Conservation (phyloP, 2,888 invertebrate genomes). For the Osedax fenrisi region DNA sequence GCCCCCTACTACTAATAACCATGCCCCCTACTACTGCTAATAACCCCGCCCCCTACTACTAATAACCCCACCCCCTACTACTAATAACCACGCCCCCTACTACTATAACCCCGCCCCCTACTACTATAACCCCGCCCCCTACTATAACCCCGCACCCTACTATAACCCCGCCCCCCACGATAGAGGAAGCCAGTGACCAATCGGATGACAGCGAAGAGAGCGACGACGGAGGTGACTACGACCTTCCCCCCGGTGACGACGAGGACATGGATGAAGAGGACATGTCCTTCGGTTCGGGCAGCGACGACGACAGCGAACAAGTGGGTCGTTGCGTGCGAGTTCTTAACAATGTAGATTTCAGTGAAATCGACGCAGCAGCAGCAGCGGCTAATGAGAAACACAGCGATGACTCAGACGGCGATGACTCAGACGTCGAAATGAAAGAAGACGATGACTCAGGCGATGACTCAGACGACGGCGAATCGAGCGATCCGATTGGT, state of each 20-base stretch:
- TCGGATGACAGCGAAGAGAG: conserved; percentile 21
- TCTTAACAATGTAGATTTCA: conserved; percentile 46
- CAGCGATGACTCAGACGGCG: conserved; percentile 45
- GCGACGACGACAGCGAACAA: no score
- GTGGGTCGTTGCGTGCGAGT: conserved; percentile 3
- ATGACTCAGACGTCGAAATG: conserved; percentile 27
- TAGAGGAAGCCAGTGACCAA: conserved; percentile 9
- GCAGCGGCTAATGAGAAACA: conserved; percentile 24
- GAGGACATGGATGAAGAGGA: conserved; percentile 29
- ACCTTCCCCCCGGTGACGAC: conserved; percentile 7
- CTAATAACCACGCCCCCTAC: no score
- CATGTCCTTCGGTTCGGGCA: no score
- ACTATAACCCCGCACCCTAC: no score
- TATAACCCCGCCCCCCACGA: no score
- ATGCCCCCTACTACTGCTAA: no score
- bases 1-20: no score
- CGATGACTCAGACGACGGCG: background rate
- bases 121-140: no score
- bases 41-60: no score
- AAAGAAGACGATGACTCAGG: conserved; percentile 32
- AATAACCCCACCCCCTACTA: no score
- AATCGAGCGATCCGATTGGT: background rate
- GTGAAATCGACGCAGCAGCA: conserved; percentile 28
- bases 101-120: no score
- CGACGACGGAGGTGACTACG: conserved; percentile 19